phyloP scores from a whole-genome alignment of 2,888 invertebrate genomes.

The Ptilodon capucinus region DNA sequence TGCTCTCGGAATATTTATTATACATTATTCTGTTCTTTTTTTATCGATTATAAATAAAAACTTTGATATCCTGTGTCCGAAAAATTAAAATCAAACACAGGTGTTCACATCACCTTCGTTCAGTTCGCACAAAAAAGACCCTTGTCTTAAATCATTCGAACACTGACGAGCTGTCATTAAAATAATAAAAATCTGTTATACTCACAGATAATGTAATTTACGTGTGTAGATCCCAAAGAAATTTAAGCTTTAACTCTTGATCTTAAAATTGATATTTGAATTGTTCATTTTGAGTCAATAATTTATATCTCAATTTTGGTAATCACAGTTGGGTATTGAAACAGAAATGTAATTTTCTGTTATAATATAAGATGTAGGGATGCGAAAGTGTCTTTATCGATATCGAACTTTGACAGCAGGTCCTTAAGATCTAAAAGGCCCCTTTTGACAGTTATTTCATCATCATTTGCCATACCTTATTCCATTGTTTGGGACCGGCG shows the following conservation, averaged over 20 bases:
- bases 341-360: constrained; percentile 29
- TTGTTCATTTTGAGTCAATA: constrained; percentile 10
- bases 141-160: constrained; percentile 33
- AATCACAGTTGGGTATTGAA: constrained; percentile 34
- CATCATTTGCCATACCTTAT: no score
- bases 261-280: background rate
- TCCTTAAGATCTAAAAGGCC: no score
- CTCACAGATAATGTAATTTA: constrained; percentile 30
- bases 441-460: no score
- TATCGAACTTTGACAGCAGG: no score
- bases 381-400: constrained; percentile 7
- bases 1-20: no score
- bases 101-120: constrained; percentile 29
- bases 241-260: background rate
- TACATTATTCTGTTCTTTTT: no score
- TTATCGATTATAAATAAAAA: constrained; percentile 1
- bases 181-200: constrained; percentile 35
- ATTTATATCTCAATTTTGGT: constrained; percentile 33
- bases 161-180: constrained; percentile 39
- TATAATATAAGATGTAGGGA: constrained; percentile 23
- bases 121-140: constrained; percentile 25
- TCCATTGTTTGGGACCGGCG: no score
- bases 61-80: constrained; percentile 20
- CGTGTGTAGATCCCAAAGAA: constrained; percentile 8
- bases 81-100: constrained; percentile 24